phyloP scores from a whole-genome alignment of 2,113 vertebrate genomes.

The Anser cygnoides region DNA sequence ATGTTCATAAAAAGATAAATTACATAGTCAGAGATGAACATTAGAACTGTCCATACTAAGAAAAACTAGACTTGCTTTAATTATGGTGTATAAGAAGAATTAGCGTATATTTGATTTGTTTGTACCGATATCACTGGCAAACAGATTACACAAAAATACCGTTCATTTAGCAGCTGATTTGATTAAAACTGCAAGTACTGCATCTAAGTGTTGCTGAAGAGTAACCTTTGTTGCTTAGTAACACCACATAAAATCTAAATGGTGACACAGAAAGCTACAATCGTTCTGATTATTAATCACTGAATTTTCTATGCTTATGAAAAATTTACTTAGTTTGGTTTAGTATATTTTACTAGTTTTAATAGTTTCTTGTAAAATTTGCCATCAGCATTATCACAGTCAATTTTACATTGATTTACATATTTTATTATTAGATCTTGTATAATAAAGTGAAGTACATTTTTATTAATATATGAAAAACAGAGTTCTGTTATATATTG shows the following conservation, averaged over 20 bases:
- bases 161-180: conserved; percentile 52
- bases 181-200: conserved; percentile 48
- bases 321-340: neutral
- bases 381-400: neutral
- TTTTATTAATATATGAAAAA: neutral
- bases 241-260: conserved; percentile 48
- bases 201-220: conserved; percentile 42
- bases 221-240: conserved; percentile 68
- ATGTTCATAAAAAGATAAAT: neutral
- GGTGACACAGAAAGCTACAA: conserved; percentile 36
- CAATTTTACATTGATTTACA: neutral
- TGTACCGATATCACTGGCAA: neutral
- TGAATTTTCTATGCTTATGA: conserved; percentile 33
- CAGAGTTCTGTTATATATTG: neutral
- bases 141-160: conserved; percentile 17
- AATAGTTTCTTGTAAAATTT: neutral
- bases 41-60: neutral
- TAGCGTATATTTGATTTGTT: conserved; percentile 7
- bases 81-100: neutral
- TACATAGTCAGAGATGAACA: neutral
- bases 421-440: neutral
- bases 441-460: neutral
- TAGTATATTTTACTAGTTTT: neutral
- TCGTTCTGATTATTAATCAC: conserved; percentile 54
- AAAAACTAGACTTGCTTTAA: neutral